Evolutionary conservation across 2,888 invertebrate genomes (phyloP), one percentile per base, ranked within the genome.

Genomic region (Sussaba pulchella): DNA sequence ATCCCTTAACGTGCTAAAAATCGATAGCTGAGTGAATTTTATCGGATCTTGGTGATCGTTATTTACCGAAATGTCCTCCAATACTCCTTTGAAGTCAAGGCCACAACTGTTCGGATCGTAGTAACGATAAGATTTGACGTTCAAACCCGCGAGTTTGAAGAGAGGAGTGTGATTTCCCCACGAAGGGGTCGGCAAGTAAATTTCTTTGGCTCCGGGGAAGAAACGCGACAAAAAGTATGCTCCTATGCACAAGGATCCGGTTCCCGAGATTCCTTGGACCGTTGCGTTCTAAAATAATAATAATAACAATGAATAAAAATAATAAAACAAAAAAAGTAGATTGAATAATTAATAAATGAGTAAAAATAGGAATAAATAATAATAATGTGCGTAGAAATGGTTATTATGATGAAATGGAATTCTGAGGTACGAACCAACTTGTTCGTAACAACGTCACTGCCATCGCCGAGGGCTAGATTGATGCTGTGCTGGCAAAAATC

Each of bases 91-190:
- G 86, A 98, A 97, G 92, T 99, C 98, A 90, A 99, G 96, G 1
- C 98, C 99, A 91, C 98, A 97, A 1, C 98, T 98, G 87, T 96
- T 96, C 0, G 98, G 95, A 91, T 99, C 97, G 92, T 98, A 99
- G 93, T 99, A 99, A 83, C 96, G 95, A 93, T 99, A 99, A 73
- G 95, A 94, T 91, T 99, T 97, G 61, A 98, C 96, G 12, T 96
- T 94, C 72, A 99, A 92, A 2, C 97, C 97, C 66, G 97, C 94
- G 89, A 96, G 96, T 93, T 97, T 98, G 93, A 99, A 98, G 89
- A 99, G 95, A 70, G 99, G 98, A 0, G 95, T 96, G 92, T 99
- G 99, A 93, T 99, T 99, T 69, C 99, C 99, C 99, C 99, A 99
- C 0, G 99, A 96, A 3, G 99, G 99, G 1, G 94, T 93, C 4